Evolutionary conservation across 92 coral and sea anemone species (phyloP).

Genomic region (Epizoanthus fatuus): DNA sequence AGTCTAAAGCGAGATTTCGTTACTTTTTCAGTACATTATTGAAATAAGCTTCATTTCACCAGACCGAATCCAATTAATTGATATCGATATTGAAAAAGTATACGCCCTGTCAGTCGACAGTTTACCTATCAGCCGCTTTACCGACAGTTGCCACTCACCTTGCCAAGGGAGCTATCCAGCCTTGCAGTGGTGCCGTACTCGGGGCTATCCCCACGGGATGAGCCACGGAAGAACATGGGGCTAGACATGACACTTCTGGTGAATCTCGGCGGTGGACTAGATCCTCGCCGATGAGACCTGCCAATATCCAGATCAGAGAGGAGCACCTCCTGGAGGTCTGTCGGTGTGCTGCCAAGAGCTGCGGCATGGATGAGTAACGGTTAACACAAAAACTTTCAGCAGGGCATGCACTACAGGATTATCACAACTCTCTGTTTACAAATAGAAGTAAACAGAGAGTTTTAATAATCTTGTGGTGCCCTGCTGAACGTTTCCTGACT

Average conservation of each 20-base stretch:
- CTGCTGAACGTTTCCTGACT: no score
- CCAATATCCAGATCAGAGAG: constrained; percentile 82
- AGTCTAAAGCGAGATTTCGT: no score
- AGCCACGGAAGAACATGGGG: constrained; percentile 11
- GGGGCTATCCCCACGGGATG: constrained; percentile 75
- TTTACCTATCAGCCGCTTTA: neutral
- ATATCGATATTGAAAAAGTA: neutral
- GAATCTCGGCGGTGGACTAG: constrained; percentile 73
- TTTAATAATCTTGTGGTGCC: no score
- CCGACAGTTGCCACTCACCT: constrained; percentile 47
- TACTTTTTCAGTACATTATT: no score
- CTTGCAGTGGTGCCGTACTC: constrained; percentile 55
- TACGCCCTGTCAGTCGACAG: neutral
- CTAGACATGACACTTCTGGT: constrained; percentile 63
- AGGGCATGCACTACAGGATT: no score
- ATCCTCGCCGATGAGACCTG: constrained; percentile 66
- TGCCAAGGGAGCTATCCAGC: constrained; percentile 66
- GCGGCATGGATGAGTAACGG: neutral
- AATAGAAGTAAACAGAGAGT: no score
- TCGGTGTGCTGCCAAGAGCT: constrained; percentile 88
- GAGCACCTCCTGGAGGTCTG: constrained; percentile 70
- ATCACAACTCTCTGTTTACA: neutral
- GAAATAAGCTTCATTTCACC: no score
- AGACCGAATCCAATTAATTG: neutral
- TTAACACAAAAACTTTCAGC: no score